phyloP scores from a whole-genome alignment of 2,797 vertebrate genomes.

The Malacoraja senta region DNA sequence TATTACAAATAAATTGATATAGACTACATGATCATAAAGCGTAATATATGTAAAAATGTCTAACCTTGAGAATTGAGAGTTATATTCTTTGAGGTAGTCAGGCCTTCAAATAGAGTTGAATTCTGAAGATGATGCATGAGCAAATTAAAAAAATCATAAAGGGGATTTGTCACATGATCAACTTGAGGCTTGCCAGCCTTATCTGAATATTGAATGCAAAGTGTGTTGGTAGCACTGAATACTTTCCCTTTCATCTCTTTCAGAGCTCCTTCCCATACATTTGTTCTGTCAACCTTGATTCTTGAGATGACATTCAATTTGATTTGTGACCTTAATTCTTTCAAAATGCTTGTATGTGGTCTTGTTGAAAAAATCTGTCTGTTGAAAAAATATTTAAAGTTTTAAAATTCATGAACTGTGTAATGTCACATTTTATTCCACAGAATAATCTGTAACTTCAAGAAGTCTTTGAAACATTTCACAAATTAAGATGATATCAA shows the following conservation, averaged over 20 bases:
- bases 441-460: background rate
- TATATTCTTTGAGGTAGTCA: slow-evolving; percentile 70
- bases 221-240: slow-evolving; percentile 65
- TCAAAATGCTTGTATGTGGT: slow-evolving; percentile 54
- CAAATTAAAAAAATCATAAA: slow-evolving; percentile 66
- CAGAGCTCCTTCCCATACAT: slow-evolving; percentile 69
- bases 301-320: slow-evolving; percentile 51
- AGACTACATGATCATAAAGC: background rate
- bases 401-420: background rate
- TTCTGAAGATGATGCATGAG: slow-evolving; percentile 72
- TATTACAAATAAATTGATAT: background rate
- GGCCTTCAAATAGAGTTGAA: slow-evolving; percentile 77
- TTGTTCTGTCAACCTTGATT: slow-evolving; percentile 55
- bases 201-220: slow-evolving; percentile 63
- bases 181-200: slow-evolving; percentile 40
- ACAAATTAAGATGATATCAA: background rate
- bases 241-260: slow-evolving; percentile 62
- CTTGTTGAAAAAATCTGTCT: slow-evolving; percentile 46
- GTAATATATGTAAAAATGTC: slow-evolving; percentile 29
- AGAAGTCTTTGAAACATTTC: background rate
- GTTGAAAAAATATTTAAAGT: slow-evolving; percentile 27
- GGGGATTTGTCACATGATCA: slow-evolving; percentile 42
- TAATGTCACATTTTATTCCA: background rate
- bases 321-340: slow-evolving; percentile 60
- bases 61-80: slow-evolving; percentile 75